phyloP scores from a whole-genome alignment of 2,113 vertebrate species.

The Erpornis zantholeuca region DNA sequence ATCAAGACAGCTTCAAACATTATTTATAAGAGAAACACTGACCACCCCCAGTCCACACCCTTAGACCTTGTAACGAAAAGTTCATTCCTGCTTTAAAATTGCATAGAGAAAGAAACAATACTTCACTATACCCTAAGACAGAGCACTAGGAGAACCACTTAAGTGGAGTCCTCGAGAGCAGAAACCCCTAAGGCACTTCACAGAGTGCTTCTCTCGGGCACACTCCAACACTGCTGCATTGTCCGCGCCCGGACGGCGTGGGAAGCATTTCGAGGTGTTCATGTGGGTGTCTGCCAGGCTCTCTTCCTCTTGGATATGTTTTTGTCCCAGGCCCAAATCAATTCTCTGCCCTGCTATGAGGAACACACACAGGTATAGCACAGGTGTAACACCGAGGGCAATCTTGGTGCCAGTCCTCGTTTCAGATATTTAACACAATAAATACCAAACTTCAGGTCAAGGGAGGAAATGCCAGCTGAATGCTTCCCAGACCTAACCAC shows the following conservation, averaged over 20 bases:
- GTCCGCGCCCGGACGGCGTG: fast-evolving
- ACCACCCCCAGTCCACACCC: no score
- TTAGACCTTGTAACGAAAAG: not conserved
- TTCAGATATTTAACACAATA: not conserved
- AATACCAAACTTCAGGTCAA: not conserved
- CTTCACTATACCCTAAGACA: fast-evolving
- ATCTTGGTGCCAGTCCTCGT: not conserved
- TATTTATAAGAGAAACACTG: fast-evolving
- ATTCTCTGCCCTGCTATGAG: not conserved
- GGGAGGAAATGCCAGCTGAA: not conserved
- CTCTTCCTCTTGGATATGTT: not conserved
- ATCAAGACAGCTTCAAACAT: not conserved
- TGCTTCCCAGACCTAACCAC: not conserved
- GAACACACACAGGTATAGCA: not conserved
- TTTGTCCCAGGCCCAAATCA: not conserved
- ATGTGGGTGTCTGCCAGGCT: fast-evolving
- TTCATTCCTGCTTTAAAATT: not conserved
- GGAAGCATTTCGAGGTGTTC: not conserved
- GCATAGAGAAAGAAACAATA: not conserved
- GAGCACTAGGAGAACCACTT: not conserved
- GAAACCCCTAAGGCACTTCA: not conserved
- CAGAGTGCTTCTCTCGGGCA: fast-evolving
- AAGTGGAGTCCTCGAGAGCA: fast-evolving
- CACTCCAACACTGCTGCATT: fast-evolving
- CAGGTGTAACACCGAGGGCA: not conserved